Percentiles rank a stretch among this genome's conserved stretches.
Evolutionary conservation across 2,113 vertebrate species (phyloP).

Genomic region (Oxyruncus cristatus): DNA sequence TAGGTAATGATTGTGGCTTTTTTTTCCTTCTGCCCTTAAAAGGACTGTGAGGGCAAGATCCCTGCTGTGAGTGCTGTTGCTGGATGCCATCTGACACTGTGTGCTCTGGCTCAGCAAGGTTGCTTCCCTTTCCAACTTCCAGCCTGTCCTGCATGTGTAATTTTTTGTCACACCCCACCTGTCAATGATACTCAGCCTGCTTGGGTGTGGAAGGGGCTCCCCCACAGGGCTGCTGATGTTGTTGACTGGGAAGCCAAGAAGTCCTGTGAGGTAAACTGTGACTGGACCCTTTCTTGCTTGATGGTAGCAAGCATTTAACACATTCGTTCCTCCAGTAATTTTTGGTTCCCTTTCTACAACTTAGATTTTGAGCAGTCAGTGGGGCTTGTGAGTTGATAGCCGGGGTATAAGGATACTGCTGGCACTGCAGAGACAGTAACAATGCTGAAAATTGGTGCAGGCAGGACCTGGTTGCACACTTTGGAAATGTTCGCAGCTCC

Average conservation of each 20-base stretch:
- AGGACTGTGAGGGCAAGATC: background rate
- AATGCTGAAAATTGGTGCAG: background rate
- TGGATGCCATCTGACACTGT: background rate
- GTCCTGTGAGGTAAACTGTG: background rate
- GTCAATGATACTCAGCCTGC: background rate
- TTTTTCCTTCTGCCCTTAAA: background rate
- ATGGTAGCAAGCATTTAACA: background rate
- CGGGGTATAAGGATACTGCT: background rate
- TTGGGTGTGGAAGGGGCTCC: background rate
- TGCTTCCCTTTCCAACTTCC: background rate
- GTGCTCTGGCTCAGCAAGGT: background rate
- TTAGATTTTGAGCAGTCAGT: background rate
- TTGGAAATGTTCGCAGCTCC: background rate
- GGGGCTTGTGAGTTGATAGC: background rate
- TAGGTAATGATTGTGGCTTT: background rate
- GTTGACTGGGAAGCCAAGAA: background rate
- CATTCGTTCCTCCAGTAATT: accelerated
- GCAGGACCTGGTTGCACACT: background rate
- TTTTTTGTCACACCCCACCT: background rate
- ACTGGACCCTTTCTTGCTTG: background rate
- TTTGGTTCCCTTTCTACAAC: background rate
- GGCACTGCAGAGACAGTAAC: background rate
- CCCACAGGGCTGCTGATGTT: background rate
- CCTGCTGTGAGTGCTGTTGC: background rate
- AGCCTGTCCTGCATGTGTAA: background rate